Conservation (phyloP, 2,113 vertebrate genomes). For the mouse (Mus musculus) region DNA sequence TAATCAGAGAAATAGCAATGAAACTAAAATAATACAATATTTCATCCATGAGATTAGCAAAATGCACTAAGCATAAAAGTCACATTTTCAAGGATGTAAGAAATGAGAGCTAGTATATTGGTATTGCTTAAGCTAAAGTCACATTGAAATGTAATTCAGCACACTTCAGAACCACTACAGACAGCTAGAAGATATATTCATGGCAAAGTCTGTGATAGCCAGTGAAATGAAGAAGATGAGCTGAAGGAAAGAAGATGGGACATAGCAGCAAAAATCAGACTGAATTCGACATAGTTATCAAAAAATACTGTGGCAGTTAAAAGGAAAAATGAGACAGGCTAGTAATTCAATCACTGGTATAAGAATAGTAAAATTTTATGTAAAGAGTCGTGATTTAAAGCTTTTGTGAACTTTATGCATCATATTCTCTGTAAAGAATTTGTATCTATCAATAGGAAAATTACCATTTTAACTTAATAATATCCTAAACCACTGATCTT, state of each 20-base stretch:
- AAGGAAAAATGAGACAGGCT: background rate
- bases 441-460: background rate
- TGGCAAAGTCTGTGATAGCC: background rate
- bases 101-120: background rate
- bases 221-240: background rate
- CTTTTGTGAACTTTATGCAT: background rate
- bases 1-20: background rate
- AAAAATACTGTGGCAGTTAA: background rate
- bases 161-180: background rate
- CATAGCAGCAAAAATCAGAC: background rate
- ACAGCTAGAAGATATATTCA: background rate
- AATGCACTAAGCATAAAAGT: background rate
- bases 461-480: background rate
- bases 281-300: background rate
- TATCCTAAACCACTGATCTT: background rate
- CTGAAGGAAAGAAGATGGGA: accelerated
- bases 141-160: background rate
- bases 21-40: background rate
- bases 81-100: background rate
- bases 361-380: background rate
- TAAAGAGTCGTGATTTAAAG: background rate
- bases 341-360: background rate
- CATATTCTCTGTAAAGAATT: background rate
- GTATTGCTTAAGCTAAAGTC: background rate
- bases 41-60: conserved; percentile 11